Conservation (phyloP, 1,140 invertebrate genomes). For the Trichonephila clavipes region DNA sequence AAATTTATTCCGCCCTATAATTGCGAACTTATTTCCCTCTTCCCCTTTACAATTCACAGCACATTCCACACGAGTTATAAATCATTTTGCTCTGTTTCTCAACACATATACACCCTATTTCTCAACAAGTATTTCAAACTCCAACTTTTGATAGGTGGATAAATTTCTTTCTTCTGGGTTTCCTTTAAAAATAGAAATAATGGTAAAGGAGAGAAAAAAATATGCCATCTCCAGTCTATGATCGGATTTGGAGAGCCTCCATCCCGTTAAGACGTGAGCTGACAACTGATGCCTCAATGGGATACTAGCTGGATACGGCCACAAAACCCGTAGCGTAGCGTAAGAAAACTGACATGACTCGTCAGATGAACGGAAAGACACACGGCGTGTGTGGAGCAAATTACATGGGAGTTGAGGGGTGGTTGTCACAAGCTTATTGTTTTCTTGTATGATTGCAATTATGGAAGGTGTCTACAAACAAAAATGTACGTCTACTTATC, state of each 20-base stretch:
- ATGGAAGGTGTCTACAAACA: neutral
- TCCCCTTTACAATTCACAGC: neutral
- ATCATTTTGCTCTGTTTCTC: neutral
- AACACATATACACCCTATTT: neutral
- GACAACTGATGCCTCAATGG: conserved; percentile 53
- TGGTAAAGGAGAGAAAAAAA: neutral
- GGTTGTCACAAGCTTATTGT: neutral
- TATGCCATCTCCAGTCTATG: neutral
- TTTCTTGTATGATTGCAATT: conserved; percentile 1
- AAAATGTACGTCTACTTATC: neutral
- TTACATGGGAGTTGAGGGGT: neutral
- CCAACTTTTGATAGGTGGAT: conserved; percentile 9
- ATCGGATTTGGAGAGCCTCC: neutral
- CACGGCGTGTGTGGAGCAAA: neutral
- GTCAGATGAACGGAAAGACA: neutral
- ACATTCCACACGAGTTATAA: neutral
- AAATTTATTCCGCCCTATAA: no score
- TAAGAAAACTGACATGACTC: neutral
- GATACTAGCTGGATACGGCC: neutral
- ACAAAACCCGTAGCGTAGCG: neutral
- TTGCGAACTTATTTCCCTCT: neutral
- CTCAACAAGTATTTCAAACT: conserved; percentile 12
- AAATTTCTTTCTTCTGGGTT: neutral
- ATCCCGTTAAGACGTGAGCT: conserved; percentile 36
- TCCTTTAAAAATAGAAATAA: neutral